Evolutionary conservation across 2,888 invertebrate genomes (phyloP).

Genomic region (Eledone cirrhosa): DNA sequence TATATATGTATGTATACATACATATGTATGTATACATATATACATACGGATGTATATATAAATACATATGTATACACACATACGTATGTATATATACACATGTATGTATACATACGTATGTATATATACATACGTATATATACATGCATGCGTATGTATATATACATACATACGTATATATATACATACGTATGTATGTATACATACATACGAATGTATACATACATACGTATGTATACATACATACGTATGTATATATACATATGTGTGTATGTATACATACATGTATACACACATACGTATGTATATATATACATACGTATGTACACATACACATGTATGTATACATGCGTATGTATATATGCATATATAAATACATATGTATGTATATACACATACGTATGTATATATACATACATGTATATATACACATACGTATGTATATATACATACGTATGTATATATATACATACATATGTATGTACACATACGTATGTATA

Average conservation of each 20-base stretch:
- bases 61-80: conserved; percentile 27
- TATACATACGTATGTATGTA: neutral
- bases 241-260: neutral
- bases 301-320: neutral
- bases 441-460: neutral
- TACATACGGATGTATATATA: conserved; percentile 26
- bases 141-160: conserved; percentile 1
- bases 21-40: conserved; percentile 19
- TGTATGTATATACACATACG: neutral
- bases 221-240: neutral
- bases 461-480: neutral
- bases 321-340: neutral
- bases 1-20: neutral
- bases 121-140: conserved; percentile 11
- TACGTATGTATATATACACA: conserved; percentile 20
- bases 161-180: conserved; percentile 8
- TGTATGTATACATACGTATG: conserved; percentile 26
- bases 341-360: neutral
- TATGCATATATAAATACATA: neutral
- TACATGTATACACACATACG: neutral
- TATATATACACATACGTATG: neutral
- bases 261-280: neutral
- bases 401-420: neutral
- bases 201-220: neutral
- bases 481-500: neutral